Base-by-base conservation (phyloP, 2,888 invertebrate species). In the Lutraria lutraria region DNA sequence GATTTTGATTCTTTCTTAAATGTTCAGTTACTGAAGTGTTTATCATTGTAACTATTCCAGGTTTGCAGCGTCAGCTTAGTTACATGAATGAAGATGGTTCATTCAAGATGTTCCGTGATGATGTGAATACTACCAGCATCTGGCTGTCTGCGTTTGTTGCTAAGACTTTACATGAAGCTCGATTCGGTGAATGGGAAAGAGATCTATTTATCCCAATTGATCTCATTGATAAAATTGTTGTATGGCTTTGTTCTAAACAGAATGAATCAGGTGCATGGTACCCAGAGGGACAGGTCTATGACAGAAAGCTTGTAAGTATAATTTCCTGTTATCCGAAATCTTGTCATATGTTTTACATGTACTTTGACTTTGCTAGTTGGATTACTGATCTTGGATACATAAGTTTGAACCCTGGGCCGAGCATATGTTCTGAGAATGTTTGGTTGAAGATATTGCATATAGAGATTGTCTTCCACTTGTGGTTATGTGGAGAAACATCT, bases 131-230 rank as follows among this genome's bases (percentile, higher is more conserved):
- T 54, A 96, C 97, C 53, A 98, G 98, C 94, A 98, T 99, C 96
- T 99, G 99, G 99, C 96, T 99, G 92, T 99, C 99, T 0, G 98
- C 99, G 0, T 99, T 98, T 97, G 98, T 98, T 95, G 98, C 98
- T 0, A 97, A 98, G 93, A 97, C 98, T 83, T 98, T 99, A 96
- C 98, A 99, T 96, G 98, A 98, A 95, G 99, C 99, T 6, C 92
- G 98, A 63, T 99, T 99, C 97, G 99, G 99, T 95, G 99, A 99
- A 96, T 99, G 99, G 99, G 99, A 99, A 97, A 98, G 99, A 96
- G 98, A 98, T 95, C 98, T 99, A 87, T 99, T 98, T 97, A 98
- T 99, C 93, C 99, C 99, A 96, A 98, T 98, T 0, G 97, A 97
- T 79, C 98, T 98, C 4, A 98, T 99, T 94, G 98, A 98, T 8